Base-by-base conservation (phyloP, 2,797 vertebrate genomes). In the Lagorchestes hirsutus region DNA sequence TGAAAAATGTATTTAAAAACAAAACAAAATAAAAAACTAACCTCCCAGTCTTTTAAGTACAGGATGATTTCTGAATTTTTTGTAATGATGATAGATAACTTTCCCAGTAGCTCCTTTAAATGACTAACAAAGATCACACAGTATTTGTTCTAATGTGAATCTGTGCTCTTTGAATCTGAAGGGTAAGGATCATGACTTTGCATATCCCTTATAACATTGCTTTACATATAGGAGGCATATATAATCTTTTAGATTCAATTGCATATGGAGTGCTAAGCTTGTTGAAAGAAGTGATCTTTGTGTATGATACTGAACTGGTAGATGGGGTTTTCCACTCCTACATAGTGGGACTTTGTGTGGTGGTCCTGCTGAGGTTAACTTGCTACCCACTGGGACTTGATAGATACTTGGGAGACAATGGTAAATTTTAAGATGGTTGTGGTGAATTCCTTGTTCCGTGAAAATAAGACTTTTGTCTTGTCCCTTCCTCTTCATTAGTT, bases 1-100 rank as follows among this genome's bases (percentile, higher is more conserved):
- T 90, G 93, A 54, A 96, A 82, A 94, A 92, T 95, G 55, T 94
- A 10, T 67, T 67, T 67, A 67, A 57, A 90, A 62, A n/a, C 58
- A 6, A 34, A 54, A 52, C 34, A 67, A 16, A 94, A 92, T 29
- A 91, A 54, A 94, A 97, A 92, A 95, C 95, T 92, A 96, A 29
- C 57, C 82, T 34, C 31, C 67, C 8, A 40, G n/a, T 94, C 94
- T 6, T 56, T 0, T 95, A 97, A 97, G 52, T 96, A 95, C 57
- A 97, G 96, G 97, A 94, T 87, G 95, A 56, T 94, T 90, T 96
- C 94, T 93, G 97, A 96, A 95, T 95, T 95, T 74, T 95, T 97
- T 94, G 67, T 97, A 97, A 97, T 97, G 96, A 97, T 50, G 95
- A 58, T 91, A 90, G 52, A 52, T 95, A 91, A 92, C 24, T 95